phyloP scores from a whole-genome alignment of 1,140 invertebrate species.

The Dinoponera quadriceps region DNA sequence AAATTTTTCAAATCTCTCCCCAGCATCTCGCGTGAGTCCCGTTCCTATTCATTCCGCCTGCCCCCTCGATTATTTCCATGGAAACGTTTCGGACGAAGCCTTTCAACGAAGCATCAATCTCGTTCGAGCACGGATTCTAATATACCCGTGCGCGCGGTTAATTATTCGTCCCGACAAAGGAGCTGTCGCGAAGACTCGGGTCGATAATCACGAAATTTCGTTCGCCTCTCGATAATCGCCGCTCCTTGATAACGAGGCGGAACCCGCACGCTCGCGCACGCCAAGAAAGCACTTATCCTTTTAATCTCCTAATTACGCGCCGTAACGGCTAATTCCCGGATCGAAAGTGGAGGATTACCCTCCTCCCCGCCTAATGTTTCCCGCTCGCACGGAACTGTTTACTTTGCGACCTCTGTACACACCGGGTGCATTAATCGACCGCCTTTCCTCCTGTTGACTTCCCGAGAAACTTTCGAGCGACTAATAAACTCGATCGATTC shows the following conservation, averaged over 20 bases:
- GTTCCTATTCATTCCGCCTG: constrained; percentile 26
- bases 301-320: constrained; percentile 71
- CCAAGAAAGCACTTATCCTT: constrained; percentile 62
- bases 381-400: constrained; percentile 6
- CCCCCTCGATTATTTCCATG: constrained; percentile 76
- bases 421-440: constrained; percentile 12
- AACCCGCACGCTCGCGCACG: constrained; percentile 16
- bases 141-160: constrained; percentile 70
- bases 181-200: constrained; percentile 61
- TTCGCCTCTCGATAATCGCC: constrained; percentile 33
- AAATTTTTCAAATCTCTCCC: constrained; percentile 67
- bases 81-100: constrained; percentile 74
- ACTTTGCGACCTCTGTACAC: constrained; percentile 5
- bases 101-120: constrained; percentile 75
- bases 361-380: neutral
- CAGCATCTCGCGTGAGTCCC: neutral
- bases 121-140: constrained; percentile 70
- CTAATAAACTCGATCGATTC: constrained; percentile 3
- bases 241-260: constrained; percentile 4
- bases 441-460: neutral
- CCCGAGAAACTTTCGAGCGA: neutral
- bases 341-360: constrained; percentile 18
- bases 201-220: constrained; percentile 70
- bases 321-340: constrained; percentile 49
- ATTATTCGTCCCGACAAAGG: constrained; percentile 75